Conservation (phyloP, 1,140 invertebrate species). For the Pollicipes pollicipes region DNA sequence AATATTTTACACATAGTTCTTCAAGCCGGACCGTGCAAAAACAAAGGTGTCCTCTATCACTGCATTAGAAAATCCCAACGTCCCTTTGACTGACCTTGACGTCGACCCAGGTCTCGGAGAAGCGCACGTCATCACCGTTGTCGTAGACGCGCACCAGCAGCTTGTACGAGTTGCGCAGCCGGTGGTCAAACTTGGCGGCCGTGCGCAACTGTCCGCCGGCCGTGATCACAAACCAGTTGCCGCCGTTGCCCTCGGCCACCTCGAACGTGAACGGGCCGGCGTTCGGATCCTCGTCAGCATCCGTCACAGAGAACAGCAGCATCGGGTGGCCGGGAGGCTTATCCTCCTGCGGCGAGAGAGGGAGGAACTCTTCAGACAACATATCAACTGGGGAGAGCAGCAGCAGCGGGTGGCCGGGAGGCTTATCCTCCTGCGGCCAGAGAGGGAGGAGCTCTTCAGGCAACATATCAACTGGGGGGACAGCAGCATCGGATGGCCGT, state of each 20-base stretch:
- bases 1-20: not conserved
- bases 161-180: slow-evolving; percentile 58
- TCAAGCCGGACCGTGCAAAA: not conserved
- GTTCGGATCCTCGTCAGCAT: slow-evolving; percentile 70
- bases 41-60: not conserved
- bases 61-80: not conserved
- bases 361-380: not conserved
- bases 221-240: slow-evolving; percentile 65
- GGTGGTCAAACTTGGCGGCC: slow-evolving; percentile 68
- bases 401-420: too few relatives aligned
- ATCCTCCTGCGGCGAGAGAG: slow-evolving; percentile 43
- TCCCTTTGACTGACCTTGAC: slow-evolving; percentile 36
- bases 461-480: too few relatives aligned
- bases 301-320: slow-evolving; percentile 61
- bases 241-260: slow-evolving; percentile 51
- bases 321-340: slow-evolving; percentile 59
- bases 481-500: too few relatives aligned
- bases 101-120: slow-evolving; percentile 67
- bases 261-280: slow-evolving; percentile 69
- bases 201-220: slow-evolving; percentile 67
- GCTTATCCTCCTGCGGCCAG: too few relatives aligned
- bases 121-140: slow-evolving; percentile 74
- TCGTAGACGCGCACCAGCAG: slow-evolving; percentile 83
- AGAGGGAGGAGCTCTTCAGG: too few relatives aligned
- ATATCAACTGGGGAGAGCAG: too few relatives aligned